Conservation (phyloP, 2,113 vertebrate genomes). For the Naja naja region DNA sequence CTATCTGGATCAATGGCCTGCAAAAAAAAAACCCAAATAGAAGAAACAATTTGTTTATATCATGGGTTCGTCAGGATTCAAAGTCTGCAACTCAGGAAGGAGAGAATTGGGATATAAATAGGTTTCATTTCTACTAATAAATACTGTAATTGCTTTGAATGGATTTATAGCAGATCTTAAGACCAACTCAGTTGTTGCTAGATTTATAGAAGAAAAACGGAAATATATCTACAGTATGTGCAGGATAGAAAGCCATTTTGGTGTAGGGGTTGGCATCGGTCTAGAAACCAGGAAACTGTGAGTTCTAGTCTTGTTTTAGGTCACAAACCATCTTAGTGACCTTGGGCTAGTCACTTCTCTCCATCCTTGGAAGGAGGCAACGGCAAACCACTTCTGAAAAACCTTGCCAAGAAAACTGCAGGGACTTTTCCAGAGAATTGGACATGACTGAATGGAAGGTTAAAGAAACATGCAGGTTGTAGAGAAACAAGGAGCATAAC, state of each 20-base stretch:
- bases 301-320: neutral
- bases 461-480: neutral
- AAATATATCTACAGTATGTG: neutral
- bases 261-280: neutral
- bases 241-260: neutral
- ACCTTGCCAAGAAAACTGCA: neutral
- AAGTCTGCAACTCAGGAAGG: neutral
- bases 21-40: neutral
- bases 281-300: neutral
- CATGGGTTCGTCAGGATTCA: neutral
- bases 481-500: neutral
- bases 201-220: neutral
- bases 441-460: neutral
- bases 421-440: neutral
- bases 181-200: neutral
- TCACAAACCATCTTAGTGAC: neutral
- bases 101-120: neutral
- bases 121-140: neutral
- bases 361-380: neutral
- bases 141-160: neutral
- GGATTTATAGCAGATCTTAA: neutral
- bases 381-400: neutral
- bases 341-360: neutral
- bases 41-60: neutral
- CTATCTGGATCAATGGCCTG: slow-evolving; percentile 86